A percentile compares a stretch with the other conserved stretches of the same genome.
Evolutionary conservation across 2,797 vertebrate species (phyloP).

Genomic region (Leucoraja ocellata): DNA sequence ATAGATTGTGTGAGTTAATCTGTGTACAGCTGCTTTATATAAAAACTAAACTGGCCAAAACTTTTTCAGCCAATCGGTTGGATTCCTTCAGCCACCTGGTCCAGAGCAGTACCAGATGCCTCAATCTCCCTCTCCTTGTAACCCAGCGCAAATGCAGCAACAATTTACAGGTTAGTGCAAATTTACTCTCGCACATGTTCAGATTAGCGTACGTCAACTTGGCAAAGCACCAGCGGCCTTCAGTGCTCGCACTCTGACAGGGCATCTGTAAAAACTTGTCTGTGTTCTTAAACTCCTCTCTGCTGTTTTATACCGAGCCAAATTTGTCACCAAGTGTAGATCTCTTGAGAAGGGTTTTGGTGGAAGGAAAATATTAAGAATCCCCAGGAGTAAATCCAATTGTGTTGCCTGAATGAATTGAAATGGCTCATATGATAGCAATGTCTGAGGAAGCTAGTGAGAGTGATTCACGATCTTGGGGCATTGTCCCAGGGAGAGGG

Average conservation of each 20-base stretch:
- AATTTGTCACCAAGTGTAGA: not conserved
- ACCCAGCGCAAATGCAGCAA: slow-evolving; percentile 88
- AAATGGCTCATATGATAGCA: not conserved
- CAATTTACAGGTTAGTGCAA: slow-evolving; percentile 85
- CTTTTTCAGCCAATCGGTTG: slow-evolving; percentile 74
- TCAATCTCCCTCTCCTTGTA: slow-evolving; percentile 88
- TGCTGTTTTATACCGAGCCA: not conserved
- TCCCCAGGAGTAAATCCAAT: not conserved
- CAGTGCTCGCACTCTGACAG: slow-evolving; percentile 23
- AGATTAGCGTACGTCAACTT: slow-evolving; percentile 25
- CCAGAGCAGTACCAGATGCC: slow-evolving; percentile 93
- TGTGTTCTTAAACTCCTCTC: not conserved
- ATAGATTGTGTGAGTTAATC: slow-evolving; percentile 30
- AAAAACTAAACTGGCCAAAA: slow-evolving; percentile 31
- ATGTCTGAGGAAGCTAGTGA: not conserved
- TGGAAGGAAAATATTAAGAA: not conserved
- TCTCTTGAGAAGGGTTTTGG: not conserved
- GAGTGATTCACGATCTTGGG: not conserved
- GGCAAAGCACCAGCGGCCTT: slow-evolving; percentile 23
- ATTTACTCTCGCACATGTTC: slow-evolving; percentile 32
- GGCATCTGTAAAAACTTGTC: slow-evolving; percentile 3
- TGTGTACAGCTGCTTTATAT: slow-evolving; percentile 28
- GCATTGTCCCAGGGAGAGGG: not conserved
- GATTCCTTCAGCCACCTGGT: slow-evolving; percentile 84
- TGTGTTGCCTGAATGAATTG: not conserved